Evolutionary conservation across 2,888 invertebrate species (phyloP), one percentile per base, ranked within the genome.

Genomic region (Synergus umbraculus): DNA sequence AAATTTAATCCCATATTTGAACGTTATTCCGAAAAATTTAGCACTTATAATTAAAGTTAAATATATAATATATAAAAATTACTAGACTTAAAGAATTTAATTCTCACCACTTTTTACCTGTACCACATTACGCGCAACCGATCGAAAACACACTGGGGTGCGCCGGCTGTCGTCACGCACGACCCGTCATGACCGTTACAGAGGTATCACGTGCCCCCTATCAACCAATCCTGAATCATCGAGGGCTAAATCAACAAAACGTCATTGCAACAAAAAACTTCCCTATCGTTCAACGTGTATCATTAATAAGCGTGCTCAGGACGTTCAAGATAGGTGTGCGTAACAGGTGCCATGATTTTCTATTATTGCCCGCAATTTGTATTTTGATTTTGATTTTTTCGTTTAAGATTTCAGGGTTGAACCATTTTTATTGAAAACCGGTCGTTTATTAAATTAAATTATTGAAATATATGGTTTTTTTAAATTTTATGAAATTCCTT

Each of bases 101-200:
- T 29, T 69, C 13, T 22, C 9, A 46, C 8, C 10, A 12, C 46
- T 44, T 44, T 43, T 46, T 44, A 67, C 67, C 67, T 67, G n/a
- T 44, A 9, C 44, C 46, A 69, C 67, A 69, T 69, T 49, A 69
- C 67, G 46, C 15, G 46, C 67, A 18, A 67, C 67, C 67, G 67
- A 69, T 69, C 67, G 67, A 69, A 69, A 69, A 69, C 46, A 69
- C 29, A 69, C 67, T 69, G 46, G 67, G 67, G 67, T 49, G 67
- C 67, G 67, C 67, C 67, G 46, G 67, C 67, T 69, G 67, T 46
- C 67, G 67, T 69, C 67, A 69, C 67, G 67, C 67, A 69, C 67
- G 67, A 49, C 29, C 67, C 67, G 22, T 69, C 67, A 46, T 69
- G 67, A 69, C 67, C 67, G 67, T 69, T 69, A 29, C 29, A 49